These are phyloP conservation scores for Desoria tigrina DNA, from an alignment of 2,888 invertebrate genomes.

Conservation along the genomic window DNA sequence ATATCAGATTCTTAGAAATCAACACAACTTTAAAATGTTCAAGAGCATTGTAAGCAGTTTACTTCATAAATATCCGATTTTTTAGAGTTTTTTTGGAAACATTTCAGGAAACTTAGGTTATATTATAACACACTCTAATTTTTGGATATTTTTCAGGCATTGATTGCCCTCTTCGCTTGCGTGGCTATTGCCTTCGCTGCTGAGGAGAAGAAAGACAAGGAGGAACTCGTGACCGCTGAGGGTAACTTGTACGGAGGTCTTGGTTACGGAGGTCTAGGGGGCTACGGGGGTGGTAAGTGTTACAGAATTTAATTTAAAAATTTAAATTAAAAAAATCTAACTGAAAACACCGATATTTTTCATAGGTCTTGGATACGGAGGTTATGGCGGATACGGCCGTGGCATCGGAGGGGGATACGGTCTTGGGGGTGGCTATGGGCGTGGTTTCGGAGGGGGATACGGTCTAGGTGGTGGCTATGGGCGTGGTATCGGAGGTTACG, in stretches of 20 bases:
- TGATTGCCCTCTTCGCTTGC: constrained; percentile 9
- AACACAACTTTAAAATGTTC: background rate
- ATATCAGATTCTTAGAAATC: too few species aligned
- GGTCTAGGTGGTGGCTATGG: background rate
- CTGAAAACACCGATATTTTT: too few species aligned
- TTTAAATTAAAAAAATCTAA: too few species aligned
- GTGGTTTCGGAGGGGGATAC: background rate
- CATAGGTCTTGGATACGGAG: background rate
- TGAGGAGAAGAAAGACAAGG: constrained; percentile 29
- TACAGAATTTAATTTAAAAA: background rate
- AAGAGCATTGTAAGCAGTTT: constrained; percentile 7
- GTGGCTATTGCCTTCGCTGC: constrained; percentile 21
- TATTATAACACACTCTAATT: too few species aligned
- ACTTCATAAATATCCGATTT: too few species aligned
- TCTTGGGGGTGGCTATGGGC: background rate
- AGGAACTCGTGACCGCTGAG: constrained; percentile 36
- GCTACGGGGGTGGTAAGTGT: constrained; percentile 26
- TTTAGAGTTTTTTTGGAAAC: too few species aligned
- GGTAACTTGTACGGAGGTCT: constrained; percentile 41
- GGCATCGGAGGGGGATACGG: background rate
- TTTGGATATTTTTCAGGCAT: background rate
- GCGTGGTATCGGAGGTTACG: background rate
- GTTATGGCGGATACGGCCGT: constrained; percentile 8
- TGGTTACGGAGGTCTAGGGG: constrained; percentile 14
- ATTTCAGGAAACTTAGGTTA: too few species aligned